phyloP scores from a whole-genome alignment of 1,140 invertebrate species.

The Andricus grossulariae region DNA sequence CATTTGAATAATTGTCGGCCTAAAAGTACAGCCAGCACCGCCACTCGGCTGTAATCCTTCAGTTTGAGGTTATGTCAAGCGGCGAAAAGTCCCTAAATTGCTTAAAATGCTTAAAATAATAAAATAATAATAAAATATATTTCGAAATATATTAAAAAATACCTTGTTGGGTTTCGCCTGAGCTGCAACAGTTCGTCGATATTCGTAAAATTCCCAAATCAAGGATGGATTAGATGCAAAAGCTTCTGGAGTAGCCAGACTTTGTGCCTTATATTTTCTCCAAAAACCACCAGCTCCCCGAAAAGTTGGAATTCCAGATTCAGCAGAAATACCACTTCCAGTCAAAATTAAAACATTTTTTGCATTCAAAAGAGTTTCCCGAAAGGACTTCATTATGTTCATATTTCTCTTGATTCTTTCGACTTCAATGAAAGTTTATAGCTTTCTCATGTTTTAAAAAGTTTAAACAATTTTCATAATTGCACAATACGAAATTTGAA shows the following conservation, averaged over 20 bases:
- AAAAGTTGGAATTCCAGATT: constrained; percentile 90
- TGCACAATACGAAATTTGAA: too few species aligned
- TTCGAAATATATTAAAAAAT: constrained; percentile 35
- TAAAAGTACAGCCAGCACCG: too few species aligned
- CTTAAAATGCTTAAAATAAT: background rate
- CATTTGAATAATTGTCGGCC: too few species aligned
- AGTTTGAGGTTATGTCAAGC: too few species aligned
- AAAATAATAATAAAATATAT: background rate
- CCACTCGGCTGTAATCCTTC: too few species aligned
- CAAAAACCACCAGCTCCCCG: constrained; percentile 86
- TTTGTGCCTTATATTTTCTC: constrained; percentile 76
- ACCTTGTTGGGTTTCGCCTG: constrained; percentile 82
- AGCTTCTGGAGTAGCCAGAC: constrained; percentile 82
- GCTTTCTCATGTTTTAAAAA: too few species aligned
- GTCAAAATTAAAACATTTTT: constrained; percentile 83
- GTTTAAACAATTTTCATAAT: too few species aligned
- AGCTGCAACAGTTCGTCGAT: constrained; percentile 81
- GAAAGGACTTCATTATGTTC: constrained; percentile 76
- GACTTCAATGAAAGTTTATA: too few species aligned
- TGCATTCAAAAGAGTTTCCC: constrained; percentile 76
- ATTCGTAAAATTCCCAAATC: constrained; percentile 90
- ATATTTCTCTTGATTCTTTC: constrained; percentile 21
- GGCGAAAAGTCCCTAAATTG: too few species aligned
- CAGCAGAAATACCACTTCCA: constrained; percentile 87
- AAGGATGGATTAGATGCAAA: constrained; percentile 82